phyloP scores from a whole-genome alignment of 2,888 invertebrate genomes.

The Campoplex capitator region DNA sequence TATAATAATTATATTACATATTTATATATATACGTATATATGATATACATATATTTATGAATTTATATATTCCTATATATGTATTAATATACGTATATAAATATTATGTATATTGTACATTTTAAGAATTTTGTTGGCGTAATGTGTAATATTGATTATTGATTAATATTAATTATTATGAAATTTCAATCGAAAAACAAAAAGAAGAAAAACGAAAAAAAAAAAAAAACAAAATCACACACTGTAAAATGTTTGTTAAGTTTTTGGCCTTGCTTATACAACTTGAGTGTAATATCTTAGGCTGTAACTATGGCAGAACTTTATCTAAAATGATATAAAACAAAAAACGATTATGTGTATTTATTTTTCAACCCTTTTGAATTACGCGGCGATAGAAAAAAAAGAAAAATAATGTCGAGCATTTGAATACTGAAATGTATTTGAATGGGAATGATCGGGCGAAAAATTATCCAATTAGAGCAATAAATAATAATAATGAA shows the following conservation, averaged over 20 bases:
- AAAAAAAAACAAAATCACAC: slow-evolving; percentile 51
- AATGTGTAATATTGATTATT: slow-evolving; percentile 72
- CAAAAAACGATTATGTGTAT: slow-evolving; percentile 64
- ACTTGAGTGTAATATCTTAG: slow-evolving; percentile 83
- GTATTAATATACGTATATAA: slow-evolving; percentile 41
- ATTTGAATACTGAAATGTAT: background rate
- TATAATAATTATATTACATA: slow-evolving; percentile 65
- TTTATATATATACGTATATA: slow-evolving; percentile 48
- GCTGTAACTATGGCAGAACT: slow-evolving; percentile 82
- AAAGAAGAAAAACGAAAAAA: background rate
- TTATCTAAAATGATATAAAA: slow-evolving; percentile 81
- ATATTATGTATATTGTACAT: slow-evolving; percentile 73
- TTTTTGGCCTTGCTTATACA: slow-evolving; percentile 84
- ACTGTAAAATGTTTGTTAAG: slow-evolving; percentile 85
- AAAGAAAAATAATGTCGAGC: background rate
- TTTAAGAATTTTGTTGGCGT: slow-evolving; percentile 79
- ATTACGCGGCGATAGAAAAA: background rate
- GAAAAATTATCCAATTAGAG: background rate
- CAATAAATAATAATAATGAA: background rate
- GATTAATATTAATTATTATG: slow-evolving; percentile 70
- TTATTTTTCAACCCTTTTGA: slow-evolving; percentile 21
- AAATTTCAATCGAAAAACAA: slow-evolving; percentile 75
- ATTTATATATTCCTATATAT: slow-evolving; percentile 53
- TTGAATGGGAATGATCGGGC: background rate
- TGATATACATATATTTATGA: slow-evolving; percentile 59